These are phyloP conservation scores for Anthonomus grandis DNA, from an alignment of 1,140 invertebrate genomes.

Conservation along the genomic window DNA sequence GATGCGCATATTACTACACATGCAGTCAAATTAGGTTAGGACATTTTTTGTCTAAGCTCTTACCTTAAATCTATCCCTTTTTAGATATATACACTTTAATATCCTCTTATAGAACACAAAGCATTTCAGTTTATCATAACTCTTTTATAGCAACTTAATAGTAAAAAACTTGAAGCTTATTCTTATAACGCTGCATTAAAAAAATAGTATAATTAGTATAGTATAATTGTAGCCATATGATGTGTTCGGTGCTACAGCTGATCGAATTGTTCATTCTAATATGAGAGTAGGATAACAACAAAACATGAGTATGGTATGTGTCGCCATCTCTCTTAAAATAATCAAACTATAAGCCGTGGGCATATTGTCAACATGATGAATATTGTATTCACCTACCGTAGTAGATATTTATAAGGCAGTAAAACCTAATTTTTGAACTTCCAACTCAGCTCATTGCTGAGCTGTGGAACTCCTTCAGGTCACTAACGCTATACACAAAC, in stretches of 20 bases:
- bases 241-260: not conserved
- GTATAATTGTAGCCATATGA: conserved; percentile 4
- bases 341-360: conserved; percentile 12
- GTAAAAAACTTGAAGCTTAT: too few relatives aligned
- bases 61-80: too few relatives aligned
- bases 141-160: conserved; percentile 11
- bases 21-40: too few relatives aligned
- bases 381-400: too few relatives aligned
- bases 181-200: conserved; percentile 1
- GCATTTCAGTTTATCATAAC: conserved; percentile 12
- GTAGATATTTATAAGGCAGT: too few relatives aligned
- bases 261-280: not conserved
- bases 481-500: too few relatives aligned
- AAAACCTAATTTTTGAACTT: too few relatives aligned
- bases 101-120: conserved; percentile 8
- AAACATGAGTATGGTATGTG: conserved; percentile 9
- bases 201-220: too few relatives aligned
- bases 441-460: too few relatives aligned
- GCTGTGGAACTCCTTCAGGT: too few relatives aligned
- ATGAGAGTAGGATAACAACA: conserved; percentile 5
- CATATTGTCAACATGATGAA: conserved; percentile 16
- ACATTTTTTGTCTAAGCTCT: too few relatives aligned
- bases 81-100: not conserved
- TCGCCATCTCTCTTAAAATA: conserved; percentile 10
- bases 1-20: conserved; percentile 7